phyloP scores from a whole-genome alignment of 2,113 vertebrate genomes.

The Pica pica region DNA sequence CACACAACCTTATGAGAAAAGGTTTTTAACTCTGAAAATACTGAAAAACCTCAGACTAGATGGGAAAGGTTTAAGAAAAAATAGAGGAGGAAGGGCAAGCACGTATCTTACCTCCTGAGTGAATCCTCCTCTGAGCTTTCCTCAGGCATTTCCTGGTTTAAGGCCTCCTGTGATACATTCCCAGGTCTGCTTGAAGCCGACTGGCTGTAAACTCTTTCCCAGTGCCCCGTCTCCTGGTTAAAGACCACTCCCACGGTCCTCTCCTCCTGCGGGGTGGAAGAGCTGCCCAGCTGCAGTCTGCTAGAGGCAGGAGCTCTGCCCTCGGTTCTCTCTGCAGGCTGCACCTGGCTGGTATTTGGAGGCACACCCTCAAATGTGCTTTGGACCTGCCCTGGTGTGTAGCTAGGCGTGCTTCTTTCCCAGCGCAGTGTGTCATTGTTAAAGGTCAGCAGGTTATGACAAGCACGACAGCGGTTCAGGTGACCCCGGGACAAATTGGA shows the following conservation, averaged over 20 bases:
- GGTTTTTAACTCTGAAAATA: background rate
- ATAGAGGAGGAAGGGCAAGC: constrained; percentile 4
- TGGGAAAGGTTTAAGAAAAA: background rate
- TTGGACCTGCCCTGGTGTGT: constrained; percentile 79
- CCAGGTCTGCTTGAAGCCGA: constrained; percentile 78
- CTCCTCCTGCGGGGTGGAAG: constrained; percentile 81
- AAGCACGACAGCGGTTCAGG: constrained; percentile 94
- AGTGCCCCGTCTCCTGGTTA: constrained; percentile 96
- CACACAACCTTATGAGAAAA: background rate
- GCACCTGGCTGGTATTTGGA: constrained; percentile 77
- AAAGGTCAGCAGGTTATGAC: constrained; percentile 98
- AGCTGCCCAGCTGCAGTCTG: constrained; percentile 80
- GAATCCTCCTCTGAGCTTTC: constrained; percentile 96
- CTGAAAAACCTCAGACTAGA: background rate
- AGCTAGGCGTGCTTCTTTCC: constrained; percentile 89
- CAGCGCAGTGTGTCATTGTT: constrained; percentile 97
- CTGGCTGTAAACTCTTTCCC: constrained; percentile 93
- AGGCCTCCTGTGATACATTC: constrained; percentile 92
- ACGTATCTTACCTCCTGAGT: constrained; percentile 85
- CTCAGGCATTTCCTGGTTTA: constrained; percentile 97
- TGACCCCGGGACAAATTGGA: constrained; percentile 85
- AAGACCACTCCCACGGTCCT: constrained; percentile 93
- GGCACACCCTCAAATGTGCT: constrained; percentile 78
- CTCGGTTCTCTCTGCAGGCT: constrained; percentile 78
- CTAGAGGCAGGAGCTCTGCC: constrained; percentile 71